phyloP scores from a whole-genome alignment of 2,888 invertebrate genomes.

The Micoletzkya japonica region DNA sequence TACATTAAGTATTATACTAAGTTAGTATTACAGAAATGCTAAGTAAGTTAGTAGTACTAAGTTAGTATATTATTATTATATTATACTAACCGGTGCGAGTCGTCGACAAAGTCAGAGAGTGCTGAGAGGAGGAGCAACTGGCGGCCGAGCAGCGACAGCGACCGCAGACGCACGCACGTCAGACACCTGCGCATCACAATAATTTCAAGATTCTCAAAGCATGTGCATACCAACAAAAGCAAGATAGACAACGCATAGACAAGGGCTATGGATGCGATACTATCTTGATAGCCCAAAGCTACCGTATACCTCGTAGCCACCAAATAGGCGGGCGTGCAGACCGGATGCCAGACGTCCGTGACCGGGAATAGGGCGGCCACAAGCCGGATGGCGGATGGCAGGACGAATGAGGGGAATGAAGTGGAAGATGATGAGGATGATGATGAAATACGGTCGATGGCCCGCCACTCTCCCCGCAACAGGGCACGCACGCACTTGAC shows the following conservation, averaged over 20 bases:
- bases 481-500: slow-evolving; percentile 50
- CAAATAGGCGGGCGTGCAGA: slow-evolving; percentile 81
- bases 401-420: slow-evolving; percentile 7
- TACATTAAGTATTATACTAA: too few species aligned
- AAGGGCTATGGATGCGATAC: neutral
- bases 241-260: neutral
- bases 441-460: neutral
- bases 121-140: slow-evolving; percentile 18
- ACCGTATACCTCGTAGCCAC: slow-evolving; percentile 71
- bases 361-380: slow-evolving; percentile 82
- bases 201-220: neutral
- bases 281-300: neutral
- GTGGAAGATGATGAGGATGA: neutral
- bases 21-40: too few species aligned
- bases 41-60: too few species aligned
- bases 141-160: slow-evolving; percentile 6
- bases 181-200: neutral
- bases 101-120: slow-evolving; percentile 24
- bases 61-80: too few species aligned
- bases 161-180: neutral
- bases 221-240: neutral
- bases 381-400: slow-evolving; percentile 70
- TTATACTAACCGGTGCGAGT: slow-evolving; percentile 17
- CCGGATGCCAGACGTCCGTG: slow-evolving; percentile 85
- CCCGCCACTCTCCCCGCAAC: slow-evolving; percentile 30